Evolutionary conservation across 2,888 invertebrate species (phyloP), one percentile per base, ranked within the genome.

Genomic region (Cheilosia vernalis): DNA sequence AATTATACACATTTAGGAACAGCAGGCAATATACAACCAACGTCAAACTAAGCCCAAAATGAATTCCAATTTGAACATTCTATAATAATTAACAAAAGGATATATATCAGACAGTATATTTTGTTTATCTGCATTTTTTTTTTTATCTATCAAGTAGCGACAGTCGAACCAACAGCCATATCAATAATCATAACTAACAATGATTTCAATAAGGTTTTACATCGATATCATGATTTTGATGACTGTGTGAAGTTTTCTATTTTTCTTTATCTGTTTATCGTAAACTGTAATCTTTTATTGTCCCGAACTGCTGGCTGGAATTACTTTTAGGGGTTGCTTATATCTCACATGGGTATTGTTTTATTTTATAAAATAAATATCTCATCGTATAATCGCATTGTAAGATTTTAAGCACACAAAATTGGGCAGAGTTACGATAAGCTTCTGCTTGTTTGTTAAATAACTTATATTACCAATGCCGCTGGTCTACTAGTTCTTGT

Each of bases 211-310:
- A 66, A 56, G 72, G 58, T 70, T 53, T 60, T 47, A 72, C 72
- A 70, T 44, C 56, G 49, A 76, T 66, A 76, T 76, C 74, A 66
- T 76, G 60, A 66, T 76, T 63, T 56, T 66, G 58, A 70, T 24
- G 53, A 51, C 69, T 66, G 56, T 63, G 47, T 47, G 30, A 63
- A 60, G 27, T 24, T 72, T 44, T 42, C 13, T 47, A 13, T 44
- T 24, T 63, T 33, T 73, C 67, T 67, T 83, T 83, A 69, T 83
- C 78, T 73, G 49, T 78, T 78, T 83, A 83, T 83, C 83, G 44
- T 83, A 63, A 69, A 44, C 27, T 56, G 37, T 78, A 67, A 83
- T 83, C 78, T 56, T 67, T 73, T 72, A 67, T 58, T 78, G 76
- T 63, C 47, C 49, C 69, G 37, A 56, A 44, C 49, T 74, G 44